Conservation (phyloP, 2,888 invertebrate species). For the Automeris io region DNA sequence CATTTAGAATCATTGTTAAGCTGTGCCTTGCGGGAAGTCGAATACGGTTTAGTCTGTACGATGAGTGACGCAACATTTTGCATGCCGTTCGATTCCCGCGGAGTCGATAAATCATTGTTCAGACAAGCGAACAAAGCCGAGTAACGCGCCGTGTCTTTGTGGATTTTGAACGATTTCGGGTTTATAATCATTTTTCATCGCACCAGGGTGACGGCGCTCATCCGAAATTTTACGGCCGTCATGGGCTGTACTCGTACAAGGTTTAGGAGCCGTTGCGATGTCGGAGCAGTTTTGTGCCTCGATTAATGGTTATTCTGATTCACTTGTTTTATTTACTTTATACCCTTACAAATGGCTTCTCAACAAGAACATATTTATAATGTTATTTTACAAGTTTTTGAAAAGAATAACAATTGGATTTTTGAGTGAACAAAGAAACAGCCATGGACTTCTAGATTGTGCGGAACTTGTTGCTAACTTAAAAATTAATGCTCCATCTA, state of each 20-base stretch:
- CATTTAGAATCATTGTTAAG: slow-evolving; percentile 9
- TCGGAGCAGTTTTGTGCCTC: not conserved
- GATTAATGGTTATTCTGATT: not conserved
- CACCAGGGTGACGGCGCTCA: slow-evolving; percentile 18
- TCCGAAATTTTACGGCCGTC: slow-evolving; percentile 59
- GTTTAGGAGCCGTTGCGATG: not conserved
- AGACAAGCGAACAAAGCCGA: slow-evolving; percentile 71
- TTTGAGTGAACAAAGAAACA: too few relatives aligned
- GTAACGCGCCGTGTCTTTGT: slow-evolving; percentile 72
- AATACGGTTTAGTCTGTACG: slow-evolving; percentile 28
- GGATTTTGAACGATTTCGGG: slow-evolving; percentile 69
- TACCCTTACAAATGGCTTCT: too few relatives aligned
- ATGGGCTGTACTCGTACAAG: slow-evolving; percentile 20
- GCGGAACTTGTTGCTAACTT: too few relatives aligned
- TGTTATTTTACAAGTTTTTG: too few relatives aligned
- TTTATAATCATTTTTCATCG: slow-evolving; percentile 71
- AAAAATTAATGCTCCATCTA: too few relatives aligned
- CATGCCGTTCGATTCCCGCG: slow-evolving; percentile 54
- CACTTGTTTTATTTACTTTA: not conserved
- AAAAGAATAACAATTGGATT: too few relatives aligned
- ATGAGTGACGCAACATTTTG: slow-evolving; percentile 70
- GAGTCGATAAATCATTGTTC: slow-evolving; percentile 53
- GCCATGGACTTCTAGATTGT: too few relatives aligned
- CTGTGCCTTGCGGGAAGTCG: slow-evolving; percentile 28
- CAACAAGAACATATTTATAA: too few relatives aligned